Conservation (phyloP, 1,140 invertebrate species). For the Drosophila sproati region DNA sequence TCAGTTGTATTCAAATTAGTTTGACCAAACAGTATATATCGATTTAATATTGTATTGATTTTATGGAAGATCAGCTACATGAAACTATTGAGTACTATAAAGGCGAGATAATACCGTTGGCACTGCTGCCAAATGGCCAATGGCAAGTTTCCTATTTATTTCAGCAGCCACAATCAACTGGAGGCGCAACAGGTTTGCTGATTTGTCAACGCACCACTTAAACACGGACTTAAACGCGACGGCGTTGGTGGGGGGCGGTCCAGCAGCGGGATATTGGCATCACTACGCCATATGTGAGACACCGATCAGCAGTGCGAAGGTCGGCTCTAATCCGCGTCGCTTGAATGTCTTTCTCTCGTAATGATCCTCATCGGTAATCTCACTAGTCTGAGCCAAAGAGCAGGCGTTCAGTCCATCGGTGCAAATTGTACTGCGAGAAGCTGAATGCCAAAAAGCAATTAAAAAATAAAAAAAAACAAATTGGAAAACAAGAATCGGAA, state of each 20-base stretch:
- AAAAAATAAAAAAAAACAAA: neutral
- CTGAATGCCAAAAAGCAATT: neutral
- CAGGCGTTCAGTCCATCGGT: slow-evolving; percentile 38
- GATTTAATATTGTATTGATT: too few species aligned
- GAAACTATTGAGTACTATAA: slow-evolving; percentile 86
- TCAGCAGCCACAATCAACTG: slow-evolving; percentile 80
- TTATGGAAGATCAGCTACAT: slow-evolving; percentile 85
- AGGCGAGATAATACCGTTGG: slow-evolving; percentile 85
- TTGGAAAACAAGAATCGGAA: neutral
- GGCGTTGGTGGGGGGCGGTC: slow-evolving; percentile 70
- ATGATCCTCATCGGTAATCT: slow-evolving; percentile 93
- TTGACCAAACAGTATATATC: too few species aligned
- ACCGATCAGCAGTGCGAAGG: slow-evolving; percentile 91
- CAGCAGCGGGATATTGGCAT: slow-evolving; percentile 89
- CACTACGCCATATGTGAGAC: slow-evolving; percentile 93
- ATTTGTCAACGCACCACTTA: slow-evolving; percentile 85
- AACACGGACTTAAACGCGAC: slow-evolving; percentile 48
- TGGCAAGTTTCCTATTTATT: slow-evolving; percentile 87
- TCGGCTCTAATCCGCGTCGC: slow-evolving; percentile 89
- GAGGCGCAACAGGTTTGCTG: slow-evolving; percentile 87
- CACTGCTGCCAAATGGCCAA: slow-evolving; percentile 33
- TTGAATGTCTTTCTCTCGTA: slow-evolving; percentile 93
- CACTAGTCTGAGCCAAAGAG: slow-evolving; percentile 17
- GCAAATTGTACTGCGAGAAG: slow-evolving; percentile 15
- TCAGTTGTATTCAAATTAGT: too few species aligned